A percentile compares a stretch with the other conserved stretches of the same genome.
These are phyloP conservation scores for Griposia aprilina DNA, from an alignment of 2,888 invertebrate species.

Conservation along the genomic window DNA sequence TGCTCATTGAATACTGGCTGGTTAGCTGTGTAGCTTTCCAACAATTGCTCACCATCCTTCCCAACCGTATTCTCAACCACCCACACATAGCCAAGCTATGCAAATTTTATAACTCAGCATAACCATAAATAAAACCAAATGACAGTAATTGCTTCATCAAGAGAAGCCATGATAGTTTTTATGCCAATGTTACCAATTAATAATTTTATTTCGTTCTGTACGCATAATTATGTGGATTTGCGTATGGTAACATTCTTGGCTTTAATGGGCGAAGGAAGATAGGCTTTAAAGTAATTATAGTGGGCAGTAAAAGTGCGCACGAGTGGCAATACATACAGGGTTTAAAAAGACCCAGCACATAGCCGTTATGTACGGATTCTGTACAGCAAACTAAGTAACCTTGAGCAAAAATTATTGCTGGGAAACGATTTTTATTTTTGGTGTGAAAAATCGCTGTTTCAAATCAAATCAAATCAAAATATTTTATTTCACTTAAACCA, in stretches of 20 bases:
- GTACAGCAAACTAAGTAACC: neutral
- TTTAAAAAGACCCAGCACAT: neutral
- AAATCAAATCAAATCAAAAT: too few relatives aligned
- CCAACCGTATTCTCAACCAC: conserved; percentile 10
- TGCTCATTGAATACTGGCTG: too few relatives aligned
- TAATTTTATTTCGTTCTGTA: conserved; percentile 53
- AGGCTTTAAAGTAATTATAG: conserved; percentile 15
- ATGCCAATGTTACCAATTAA: conserved; percentile 59
- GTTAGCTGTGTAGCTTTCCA: neutral
- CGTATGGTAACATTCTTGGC: conserved; percentile 33
- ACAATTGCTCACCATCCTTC: conserved; percentile 7
- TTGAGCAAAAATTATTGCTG: too few relatives aligned
- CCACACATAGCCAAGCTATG: conserved; percentile 60
- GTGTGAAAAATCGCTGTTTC: too few relatives aligned
- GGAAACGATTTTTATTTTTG: too few relatives aligned
- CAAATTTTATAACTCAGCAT: conserved; percentile 68
- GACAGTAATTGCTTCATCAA: conserved; percentile 67
- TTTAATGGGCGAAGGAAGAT: conserved; percentile 14
- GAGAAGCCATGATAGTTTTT: conserved; percentile 71
- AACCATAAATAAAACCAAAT: conserved; percentile 59
- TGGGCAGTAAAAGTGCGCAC: neutral
- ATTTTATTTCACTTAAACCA: too few relatives aligned
- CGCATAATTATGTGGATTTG: conserved; percentile 42
- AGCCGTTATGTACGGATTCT: neutral
- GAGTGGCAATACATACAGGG: neutral